Conservation (phyloP, 2,113 vertebrate species). For the Noturus placidus region DNA sequence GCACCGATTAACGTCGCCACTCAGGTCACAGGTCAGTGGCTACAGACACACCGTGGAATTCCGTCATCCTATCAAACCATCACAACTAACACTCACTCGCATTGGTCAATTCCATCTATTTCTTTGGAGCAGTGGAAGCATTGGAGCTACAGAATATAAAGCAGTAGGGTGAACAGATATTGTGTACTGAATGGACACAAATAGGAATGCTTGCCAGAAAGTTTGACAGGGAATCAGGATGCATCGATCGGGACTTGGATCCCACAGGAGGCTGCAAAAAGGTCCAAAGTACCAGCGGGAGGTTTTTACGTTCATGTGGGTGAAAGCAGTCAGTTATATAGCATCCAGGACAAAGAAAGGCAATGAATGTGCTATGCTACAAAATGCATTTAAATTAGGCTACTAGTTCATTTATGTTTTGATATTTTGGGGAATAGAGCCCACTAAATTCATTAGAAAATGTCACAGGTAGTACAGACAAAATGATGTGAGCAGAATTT, state of each 20-base stretch:
- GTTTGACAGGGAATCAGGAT: background rate
- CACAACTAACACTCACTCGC: background rate
- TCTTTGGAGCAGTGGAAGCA: background rate
- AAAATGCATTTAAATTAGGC: background rate
- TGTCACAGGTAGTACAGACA: background rate
- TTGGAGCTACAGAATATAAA: background rate
- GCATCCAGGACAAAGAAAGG: background rate
- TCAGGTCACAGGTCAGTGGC: constrained; percentile 23
- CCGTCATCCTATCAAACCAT: background rate
- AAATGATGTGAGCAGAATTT: background rate
- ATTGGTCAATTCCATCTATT: background rate
- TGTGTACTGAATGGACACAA: background rate
- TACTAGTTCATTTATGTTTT: background rate
- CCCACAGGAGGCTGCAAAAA: background rate
- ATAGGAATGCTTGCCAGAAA: background rate
- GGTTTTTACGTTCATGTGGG: background rate
- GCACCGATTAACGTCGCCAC: constrained; percentile 18
- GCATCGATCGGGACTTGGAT: background rate
- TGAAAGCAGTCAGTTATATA: background rate
- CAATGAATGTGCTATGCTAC: background rate
- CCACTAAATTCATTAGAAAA: background rate
- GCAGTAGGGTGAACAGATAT: background rate
- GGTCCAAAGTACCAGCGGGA: background rate
- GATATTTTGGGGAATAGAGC: background rate
- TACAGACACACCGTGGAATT: background rate